Base-by-base conservation (phyloP, 2,797 vertebrate species). In the Meda fulgida region DNA sequence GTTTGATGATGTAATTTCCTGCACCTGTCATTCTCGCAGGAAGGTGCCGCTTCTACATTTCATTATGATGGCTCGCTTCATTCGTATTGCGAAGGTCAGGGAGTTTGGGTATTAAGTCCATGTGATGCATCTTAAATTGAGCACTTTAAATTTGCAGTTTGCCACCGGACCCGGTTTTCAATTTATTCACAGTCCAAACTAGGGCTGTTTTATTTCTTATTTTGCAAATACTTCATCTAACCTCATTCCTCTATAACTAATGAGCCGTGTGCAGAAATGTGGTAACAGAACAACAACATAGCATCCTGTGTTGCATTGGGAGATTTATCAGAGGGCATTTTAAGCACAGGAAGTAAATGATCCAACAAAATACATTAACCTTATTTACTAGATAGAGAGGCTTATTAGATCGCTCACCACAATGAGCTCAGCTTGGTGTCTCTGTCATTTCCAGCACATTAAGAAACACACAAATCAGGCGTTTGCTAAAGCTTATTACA, bases 401-500 rank as follows among this genome's bases (percentile, higher is more conserved):
- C 71, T 89, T 51, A 34, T 81, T 84, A 87, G 87, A 79, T 86
- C 63, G 83, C 73, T 89, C 84, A 36, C 36, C 71, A 88, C 80
- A 75, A 76, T 72, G 77, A 91, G 78, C 83, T 84, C 84, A 79
- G 53, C 23, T 75, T 84, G 86, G 78, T 83, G 86, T 87, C 85
- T 89, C 78, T 86, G 87, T 92, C 88, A 89, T 92, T 92, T 91
- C 89, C 90, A 89, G 86, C 87, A 81, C 91, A 92, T 82, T 86
- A 91, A 84, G 86, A 77, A 86, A 85, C 84, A 91, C 76, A 84
- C 90, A 93, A 94, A 94, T 93, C 90, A 92, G 89, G 89, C 90
- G 77, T 93, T 93, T 91, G 88, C 88, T 86, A 88, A 92, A 92
- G 92, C 94, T 94, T 93, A 93, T 95, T 92, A 92, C 89, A 88